Base-by-base conservation (phyloP, 2,888 invertebrate genomes). In the Molorchus minor region DNA sequence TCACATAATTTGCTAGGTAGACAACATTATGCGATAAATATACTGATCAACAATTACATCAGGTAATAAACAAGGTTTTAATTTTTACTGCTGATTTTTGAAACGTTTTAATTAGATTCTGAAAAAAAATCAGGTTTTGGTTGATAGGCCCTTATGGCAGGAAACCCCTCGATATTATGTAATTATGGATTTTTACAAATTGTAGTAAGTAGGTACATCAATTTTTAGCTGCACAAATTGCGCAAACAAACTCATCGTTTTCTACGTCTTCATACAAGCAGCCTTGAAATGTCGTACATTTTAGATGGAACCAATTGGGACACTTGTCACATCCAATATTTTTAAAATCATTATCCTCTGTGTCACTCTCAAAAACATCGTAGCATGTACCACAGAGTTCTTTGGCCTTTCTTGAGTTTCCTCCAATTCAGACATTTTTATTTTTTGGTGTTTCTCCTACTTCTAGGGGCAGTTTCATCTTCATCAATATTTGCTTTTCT, bases 301-400 rank as follows among this genome's bases (percentile, higher is more conserved):
- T 44, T 21, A 44, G 13, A 21, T 44, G 44, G 17, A 12, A 44
- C 44, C 44, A 44, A 4, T 21, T 44, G n/a, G 44, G 21, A 13
- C 44, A 44, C 44, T 41, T 44, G 13, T 44, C 44, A 15, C 44
- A 44, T 3, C 44, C 44, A 44, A 44, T 44, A 44, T 44, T 44
- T 44, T 44, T 44, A 2, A 44, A 21, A 3, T 21, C 44, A 25
- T n/a, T n/a, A n/a, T 44, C n/a, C 2, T 44, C 12, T 40, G 16
- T 40, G 25, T 25, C 25, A 25, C 25, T 25, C 25, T 25, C 25
- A 25, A 25, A 8, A 25, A 25, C 25, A 8, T 25, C 25, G 25
- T 8, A 25, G 25, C 25, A 25, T 25, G 25, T 25, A 25, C 25
- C 25, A 8, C 25, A 25, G 25, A 25, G 25, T 25, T 25, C 25